Evolutionary conservation across 2,113 vertebrate species (phyloP).

Genomic region (Rhagologus leucostigma): DNA sequence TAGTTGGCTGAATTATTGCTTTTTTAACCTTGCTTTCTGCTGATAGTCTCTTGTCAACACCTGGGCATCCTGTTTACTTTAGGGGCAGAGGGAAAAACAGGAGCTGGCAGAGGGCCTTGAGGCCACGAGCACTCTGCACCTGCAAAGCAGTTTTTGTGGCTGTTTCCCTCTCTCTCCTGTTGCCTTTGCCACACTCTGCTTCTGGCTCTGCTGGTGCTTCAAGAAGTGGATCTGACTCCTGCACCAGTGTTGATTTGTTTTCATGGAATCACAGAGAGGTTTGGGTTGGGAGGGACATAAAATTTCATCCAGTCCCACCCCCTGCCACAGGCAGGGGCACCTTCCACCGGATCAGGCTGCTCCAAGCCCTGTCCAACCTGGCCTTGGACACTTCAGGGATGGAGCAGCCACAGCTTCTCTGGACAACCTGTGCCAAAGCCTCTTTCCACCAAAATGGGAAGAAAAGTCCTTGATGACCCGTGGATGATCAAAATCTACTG

Average conservation of each 20-base stretch:
- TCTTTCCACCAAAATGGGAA: neutral
- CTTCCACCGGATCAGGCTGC: accelerated
- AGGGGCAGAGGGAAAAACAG: neutral
- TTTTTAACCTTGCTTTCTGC: conserved; percentile 32
- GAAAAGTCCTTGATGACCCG: accelerated
- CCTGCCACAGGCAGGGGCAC: neutral
- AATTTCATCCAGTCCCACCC: accelerated
- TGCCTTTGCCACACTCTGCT: neutral
- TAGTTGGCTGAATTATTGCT: conserved; percentile 17
- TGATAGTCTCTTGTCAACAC: neutral
- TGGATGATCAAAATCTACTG: neutral
- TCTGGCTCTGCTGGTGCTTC: neutral
- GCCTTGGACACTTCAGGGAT: neutral
- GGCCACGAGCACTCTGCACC: accelerated
- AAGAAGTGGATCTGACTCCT: neutral
- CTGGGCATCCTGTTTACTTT: neutral
- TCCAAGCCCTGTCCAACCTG: accelerated
- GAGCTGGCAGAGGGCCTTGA: neutral
- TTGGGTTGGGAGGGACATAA: neutral
- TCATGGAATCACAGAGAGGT: accelerated
- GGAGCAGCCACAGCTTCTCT: neutral
- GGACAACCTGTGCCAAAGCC: neutral
- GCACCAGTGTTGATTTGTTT: accelerated
- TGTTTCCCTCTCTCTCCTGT: neutral
- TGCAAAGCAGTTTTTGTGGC: neutral